Evolutionary conservation across 2,797 vertebrate species (phyloP).

Genomic region (Sebastes melanostomus): DNA sequence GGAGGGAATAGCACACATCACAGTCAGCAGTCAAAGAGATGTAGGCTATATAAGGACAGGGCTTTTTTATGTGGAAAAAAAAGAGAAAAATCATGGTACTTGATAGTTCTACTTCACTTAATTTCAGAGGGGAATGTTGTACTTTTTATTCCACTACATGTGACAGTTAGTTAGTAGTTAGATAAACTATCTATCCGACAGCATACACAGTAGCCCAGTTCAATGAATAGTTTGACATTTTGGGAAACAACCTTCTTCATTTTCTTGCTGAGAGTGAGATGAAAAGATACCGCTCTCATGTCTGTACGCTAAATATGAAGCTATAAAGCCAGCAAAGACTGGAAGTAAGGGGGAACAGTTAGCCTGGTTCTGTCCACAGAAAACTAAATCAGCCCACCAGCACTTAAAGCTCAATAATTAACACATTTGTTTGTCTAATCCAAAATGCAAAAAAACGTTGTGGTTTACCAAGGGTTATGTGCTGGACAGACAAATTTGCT

Average conservation of each 20-base stretch:
- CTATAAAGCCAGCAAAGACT: neutral
- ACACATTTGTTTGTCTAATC: neutral
- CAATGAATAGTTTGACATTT: neutral
- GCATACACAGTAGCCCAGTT: neutral
- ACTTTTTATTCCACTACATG: neutral
- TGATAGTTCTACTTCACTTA: neutral
- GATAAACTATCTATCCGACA: neutral
- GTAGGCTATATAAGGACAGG: neutral
- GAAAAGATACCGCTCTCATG: neutral
- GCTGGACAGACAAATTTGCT: neutral
- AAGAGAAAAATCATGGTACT: neutral
- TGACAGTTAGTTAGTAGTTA: neutral
- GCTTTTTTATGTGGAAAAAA: conserved; percentile 13
- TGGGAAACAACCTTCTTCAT: neutral
- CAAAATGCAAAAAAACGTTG: neutral
- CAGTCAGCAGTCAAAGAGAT: conserved; percentile 15
- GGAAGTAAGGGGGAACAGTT: neutral
- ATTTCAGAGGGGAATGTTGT: neutral
- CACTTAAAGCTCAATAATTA: neutral
- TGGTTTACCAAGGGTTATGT: neutral
- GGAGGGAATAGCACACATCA: conserved; percentile 10
- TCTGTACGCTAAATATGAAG: neutral
- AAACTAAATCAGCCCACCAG: neutral
- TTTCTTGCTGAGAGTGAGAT: neutral
- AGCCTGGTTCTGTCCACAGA: neutral